phyloP scores from a whole-genome alignment of 2,797 vertebrate species.

The Lithobates pipiens region DNA sequence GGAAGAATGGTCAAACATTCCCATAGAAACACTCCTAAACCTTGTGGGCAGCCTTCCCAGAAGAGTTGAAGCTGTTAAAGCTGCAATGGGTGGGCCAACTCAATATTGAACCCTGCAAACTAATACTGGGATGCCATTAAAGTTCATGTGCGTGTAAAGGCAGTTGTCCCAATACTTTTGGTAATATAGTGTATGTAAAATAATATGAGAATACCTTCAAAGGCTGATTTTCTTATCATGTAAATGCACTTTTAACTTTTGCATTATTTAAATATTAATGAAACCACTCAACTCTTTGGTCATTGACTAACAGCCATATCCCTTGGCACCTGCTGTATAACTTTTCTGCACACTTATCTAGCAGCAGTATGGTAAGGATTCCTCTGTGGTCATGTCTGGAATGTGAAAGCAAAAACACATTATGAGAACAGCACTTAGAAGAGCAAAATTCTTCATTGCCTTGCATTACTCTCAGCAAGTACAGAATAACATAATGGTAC shows the following conservation, averaged over 20 bases:
- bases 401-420: constrained; percentile 59
- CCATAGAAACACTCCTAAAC: too few species aligned
- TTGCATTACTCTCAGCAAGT: neutral
- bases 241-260: neutral
- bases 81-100: too few species aligned
- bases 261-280: constrained; percentile 19
- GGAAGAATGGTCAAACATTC: too few species aligned
- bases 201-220: neutral
- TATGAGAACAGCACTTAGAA: constrained; percentile 20
- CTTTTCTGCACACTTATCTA: constrained; percentile 65
- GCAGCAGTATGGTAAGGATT: constrained; percentile 66
- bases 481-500: constrained; percentile 18
- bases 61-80: too few species aligned
- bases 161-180: too few species aligned
- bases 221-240: neutral
- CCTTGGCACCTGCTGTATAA: constrained; percentile 66
- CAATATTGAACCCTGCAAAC: too few species aligned
- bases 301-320: neutral
- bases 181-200: too few species aligned
- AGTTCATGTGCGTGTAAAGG: too few species aligned
- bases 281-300: neutral
- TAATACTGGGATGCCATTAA: too few species aligned
- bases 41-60: too few species aligned
- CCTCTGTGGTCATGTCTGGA: constrained; percentile 59
- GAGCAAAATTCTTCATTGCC: constrained; percentile 13